Evolutionary conservation across 2,797 vertebrate species (phyloP).

Genomic region (Danio jaintianensis): DNA sequence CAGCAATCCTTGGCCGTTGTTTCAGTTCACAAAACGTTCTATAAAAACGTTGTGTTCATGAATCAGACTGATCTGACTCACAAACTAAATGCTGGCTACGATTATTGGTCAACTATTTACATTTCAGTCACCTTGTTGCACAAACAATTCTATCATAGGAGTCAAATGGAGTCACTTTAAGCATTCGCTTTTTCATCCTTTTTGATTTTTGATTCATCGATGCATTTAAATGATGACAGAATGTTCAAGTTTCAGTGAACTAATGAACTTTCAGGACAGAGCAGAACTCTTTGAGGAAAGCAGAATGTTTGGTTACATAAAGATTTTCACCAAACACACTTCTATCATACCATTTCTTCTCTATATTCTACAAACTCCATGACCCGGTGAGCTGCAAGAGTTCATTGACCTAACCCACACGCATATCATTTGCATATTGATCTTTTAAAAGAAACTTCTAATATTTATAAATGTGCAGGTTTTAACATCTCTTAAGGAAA

Average conservation of each 20-base stretch:
- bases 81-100: neutral
- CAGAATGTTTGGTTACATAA: neutral
- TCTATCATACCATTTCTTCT: neutral
- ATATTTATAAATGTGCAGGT: neutral
- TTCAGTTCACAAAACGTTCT: neutral
- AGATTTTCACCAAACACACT: neutral
- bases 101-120: neutral
- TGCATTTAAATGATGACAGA: neutral
- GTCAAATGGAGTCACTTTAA: neutral
- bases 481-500: too few relatives aligned
- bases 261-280: neutral
- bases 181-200: neutral
- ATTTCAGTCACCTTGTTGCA: neutral
- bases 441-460: neutral
- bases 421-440: constrained; percentile 19
- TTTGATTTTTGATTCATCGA: neutral
- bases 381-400: constrained; percentile 60
- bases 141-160: neutral
- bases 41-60: neutral
- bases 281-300: neutral
- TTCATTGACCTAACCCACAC: constrained; percentile 59
- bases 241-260: neutral
- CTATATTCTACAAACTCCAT: neutral
- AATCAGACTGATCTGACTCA: neutral
- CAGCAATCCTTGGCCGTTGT: neutral